phyloP scores from a whole-genome alignment of 2,113 vertebrate genomes.

The Asarcornis scutulata region DNA sequence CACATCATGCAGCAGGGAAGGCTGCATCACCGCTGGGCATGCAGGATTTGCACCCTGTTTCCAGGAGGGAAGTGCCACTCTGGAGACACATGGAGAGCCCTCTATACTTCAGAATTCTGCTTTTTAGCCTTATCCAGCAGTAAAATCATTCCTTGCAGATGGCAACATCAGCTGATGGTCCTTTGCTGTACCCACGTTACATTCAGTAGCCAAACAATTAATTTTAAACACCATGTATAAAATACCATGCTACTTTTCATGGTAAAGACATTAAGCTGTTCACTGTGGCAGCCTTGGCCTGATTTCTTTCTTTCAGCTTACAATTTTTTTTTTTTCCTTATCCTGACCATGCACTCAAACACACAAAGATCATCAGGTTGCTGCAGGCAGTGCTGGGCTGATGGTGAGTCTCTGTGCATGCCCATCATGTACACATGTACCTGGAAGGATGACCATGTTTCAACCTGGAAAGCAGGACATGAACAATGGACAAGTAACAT shows the following conservation, averaged over 20 bases:
- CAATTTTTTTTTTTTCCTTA: not conserved
- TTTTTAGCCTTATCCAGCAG: not conserved
- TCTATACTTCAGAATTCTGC: not conserved
- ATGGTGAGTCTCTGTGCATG: not conserved
- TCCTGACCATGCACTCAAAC: not conserved
- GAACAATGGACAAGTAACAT: not conserved
- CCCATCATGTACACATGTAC: accelerated
- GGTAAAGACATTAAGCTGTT: not conserved
- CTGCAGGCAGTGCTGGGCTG: not conserved
- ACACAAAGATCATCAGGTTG: not conserved
- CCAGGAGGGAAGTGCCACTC: not conserved
- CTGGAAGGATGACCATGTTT: not conserved
- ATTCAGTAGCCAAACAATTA: too few relatives aligned
- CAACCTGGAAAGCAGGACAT: not conserved
- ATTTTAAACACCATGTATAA: not conserved
- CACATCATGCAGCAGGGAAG: not conserved
- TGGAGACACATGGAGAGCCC: not conserved
- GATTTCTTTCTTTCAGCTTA: not conserved
- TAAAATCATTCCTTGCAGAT: not conserved
- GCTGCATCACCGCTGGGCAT: accelerated
- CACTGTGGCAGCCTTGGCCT: not conserved
- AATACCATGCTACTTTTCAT: not conserved
- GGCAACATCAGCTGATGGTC: not conserved
- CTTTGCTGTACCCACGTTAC: not conserved
- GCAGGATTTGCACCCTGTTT: accelerated